Conservation (phyloP, 2,113 vertebrate genomes). For the Butorides virescens region DNA sequence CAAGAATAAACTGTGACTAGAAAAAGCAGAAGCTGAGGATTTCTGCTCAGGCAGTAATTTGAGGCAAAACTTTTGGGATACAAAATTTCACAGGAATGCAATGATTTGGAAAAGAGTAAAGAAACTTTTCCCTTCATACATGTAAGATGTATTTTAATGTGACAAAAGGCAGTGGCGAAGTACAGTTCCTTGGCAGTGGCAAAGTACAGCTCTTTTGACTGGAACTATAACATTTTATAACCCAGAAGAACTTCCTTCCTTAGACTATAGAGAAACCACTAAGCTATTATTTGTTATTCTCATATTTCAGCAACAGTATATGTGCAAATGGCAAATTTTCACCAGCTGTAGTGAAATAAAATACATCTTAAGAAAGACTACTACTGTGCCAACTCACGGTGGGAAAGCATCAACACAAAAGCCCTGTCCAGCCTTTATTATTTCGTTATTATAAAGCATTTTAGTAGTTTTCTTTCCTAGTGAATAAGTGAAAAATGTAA, state of each 20-base stretch:
- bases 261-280: not conserved
- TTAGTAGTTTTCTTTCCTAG: not conserved
- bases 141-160: not conserved
- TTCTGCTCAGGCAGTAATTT: not conserved
- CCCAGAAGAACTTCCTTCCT: not conserved
- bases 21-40: not conserved
- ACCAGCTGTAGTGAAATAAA: not conserved
- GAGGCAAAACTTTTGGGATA: not conserved
- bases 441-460: not conserved
- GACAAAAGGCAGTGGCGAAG: not conserved
- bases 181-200: not conserved
- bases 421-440: not conserved
- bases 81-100: not conserved
- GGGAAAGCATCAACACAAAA: not conserved
- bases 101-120: not conserved
- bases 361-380: not conserved
- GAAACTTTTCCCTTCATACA: not conserved
- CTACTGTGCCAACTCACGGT: not conserved
- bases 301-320: not conserved
- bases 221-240: not conserved
- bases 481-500: not conserved
- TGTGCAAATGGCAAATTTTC: not conserved
- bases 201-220: not conserved
- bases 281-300: not conserved
- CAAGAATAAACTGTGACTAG: not conserved